Evolutionary conservation across 2,888 invertebrate species (phyloP), one percentile per base, ranked within the genome.

Genomic region (Agonopterix arenella): DNA sequence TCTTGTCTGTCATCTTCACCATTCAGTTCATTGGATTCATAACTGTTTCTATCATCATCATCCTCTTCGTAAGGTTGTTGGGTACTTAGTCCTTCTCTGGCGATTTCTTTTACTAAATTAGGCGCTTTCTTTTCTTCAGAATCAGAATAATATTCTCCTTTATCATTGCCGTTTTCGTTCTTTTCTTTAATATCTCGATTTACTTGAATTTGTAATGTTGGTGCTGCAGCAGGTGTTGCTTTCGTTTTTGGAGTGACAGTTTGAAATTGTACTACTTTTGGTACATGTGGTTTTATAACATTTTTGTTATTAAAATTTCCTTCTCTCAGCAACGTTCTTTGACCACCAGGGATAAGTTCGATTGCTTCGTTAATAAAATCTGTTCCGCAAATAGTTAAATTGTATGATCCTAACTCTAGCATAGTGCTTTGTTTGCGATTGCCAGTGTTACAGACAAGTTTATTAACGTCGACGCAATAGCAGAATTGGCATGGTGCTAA

Each of bases 401-500:
- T 67, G 40, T 78, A 73, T 3, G 63, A 55, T 1, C 79, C 79
- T 2, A 84, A 44, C 42, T 60, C 55, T 28, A 28, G 28, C 28
- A 50, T 44, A 58, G 61, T 11, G 60, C 63, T 1, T 54, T 11
- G 40, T 61, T 55, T 42, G 53, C 50, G 36, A 58, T 42, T 46
- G 1, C 68, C 73, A 8, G 69, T 73, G 43, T 76, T 84, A 48
- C 85, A 85, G 1, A 80, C 57, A 2, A 85, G 62, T 62, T 74
- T 80, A 49, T 76, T 76, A 59, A 67, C 59, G 8, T 69, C 66
- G 1, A 73, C 51, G 42, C 85, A 85, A 53, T 64, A 81, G 52
- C 85, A 85, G 36, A 81, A 72, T 53, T 82, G 82, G 18, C 85
- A 85, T 1, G 78, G 73, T 0, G 70, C 73, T 45, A 80, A 47